A percentile compares a stretch with the other conserved stretches of the same genome.
Evolutionary conservation across 2,888 invertebrate species (phyloP).

Genomic region (Eledona agricola): DNA sequence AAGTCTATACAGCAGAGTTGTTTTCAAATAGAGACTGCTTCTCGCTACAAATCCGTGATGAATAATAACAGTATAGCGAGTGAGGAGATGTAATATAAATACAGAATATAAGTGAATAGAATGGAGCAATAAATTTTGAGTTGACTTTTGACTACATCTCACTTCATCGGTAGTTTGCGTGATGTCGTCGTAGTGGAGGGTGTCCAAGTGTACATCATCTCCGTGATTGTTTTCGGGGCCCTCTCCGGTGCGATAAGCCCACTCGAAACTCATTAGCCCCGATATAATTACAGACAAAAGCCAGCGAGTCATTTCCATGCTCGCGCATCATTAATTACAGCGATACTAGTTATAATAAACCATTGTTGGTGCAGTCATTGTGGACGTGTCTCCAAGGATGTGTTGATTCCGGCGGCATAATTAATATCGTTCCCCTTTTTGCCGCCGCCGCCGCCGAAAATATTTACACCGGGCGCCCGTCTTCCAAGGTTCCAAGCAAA

Average conservation of each 20-base stretch:
- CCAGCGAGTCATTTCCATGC: slow-evolving; percentile 58
- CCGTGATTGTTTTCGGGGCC: too few species aligned
- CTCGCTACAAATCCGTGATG: too few species aligned
- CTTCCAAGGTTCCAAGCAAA: slow-evolving; percentile 19
- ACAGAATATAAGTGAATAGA: too few species aligned
- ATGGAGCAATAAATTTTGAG: too few species aligned
- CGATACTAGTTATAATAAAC: slow-evolving; percentile 61
- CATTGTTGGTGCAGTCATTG: slow-evolving; percentile 60
- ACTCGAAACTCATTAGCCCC: slow-evolving; percentile 59
- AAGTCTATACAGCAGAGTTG: too few species aligned
- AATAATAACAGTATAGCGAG: too few species aligned
- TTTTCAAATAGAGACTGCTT: too few species aligned
- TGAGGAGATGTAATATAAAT: too few species aligned
- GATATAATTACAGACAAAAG: slow-evolving; percentile 59
- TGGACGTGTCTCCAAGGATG: slow-evolving; percentile 60
- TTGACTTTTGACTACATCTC: too few species aligned
- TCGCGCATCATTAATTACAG: slow-evolving; percentile 60
- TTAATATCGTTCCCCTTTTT: slow-evolving; percentile 52
- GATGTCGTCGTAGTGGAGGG: too few species aligned
- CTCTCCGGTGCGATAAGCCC: slow-evolving; percentile 47
- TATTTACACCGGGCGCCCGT: slow-evolving; percentile 29
- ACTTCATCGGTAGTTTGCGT: too few species aligned
- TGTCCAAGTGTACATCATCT: too few species aligned
- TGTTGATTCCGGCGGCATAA: slow-evolving; percentile 57
- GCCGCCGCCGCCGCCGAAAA: slow-evolving; percentile 24